phyloP scores from a whole-genome alignment of 2,888 invertebrate species.

The Philonicus albiceps region DNA sequence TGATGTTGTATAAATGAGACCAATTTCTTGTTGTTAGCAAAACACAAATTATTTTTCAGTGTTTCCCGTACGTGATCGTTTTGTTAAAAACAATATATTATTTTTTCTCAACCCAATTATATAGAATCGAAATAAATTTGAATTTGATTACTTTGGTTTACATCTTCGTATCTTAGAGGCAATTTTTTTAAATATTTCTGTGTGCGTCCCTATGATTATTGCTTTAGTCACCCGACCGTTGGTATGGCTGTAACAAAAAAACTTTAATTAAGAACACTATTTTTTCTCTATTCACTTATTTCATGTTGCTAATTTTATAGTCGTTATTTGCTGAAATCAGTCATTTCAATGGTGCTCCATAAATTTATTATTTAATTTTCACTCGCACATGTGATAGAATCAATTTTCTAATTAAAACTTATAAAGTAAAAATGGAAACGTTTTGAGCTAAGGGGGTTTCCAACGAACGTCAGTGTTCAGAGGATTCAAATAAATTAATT shows the following conservation, averaged over 20 bases:
- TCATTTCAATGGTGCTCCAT: background rate
- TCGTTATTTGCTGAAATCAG: background rate
- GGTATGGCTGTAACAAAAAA: conserved; percentile 61
- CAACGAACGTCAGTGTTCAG: no score
- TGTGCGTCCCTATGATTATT: conserved; percentile 47
- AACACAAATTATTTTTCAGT: background rate
- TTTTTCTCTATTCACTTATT: background rate
- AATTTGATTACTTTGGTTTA: conserved; percentile 27
- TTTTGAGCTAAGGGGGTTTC: no score
- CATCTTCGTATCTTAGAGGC: conserved; percentile 12
- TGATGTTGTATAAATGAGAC: background rate
- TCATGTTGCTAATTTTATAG: background rate
- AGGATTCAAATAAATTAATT: no score
- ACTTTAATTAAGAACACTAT: conserved; percentile 21
- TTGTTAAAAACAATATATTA: background rate
- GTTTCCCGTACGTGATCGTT: background rate
- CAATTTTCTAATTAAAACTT: background rate
- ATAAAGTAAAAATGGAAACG: no score
- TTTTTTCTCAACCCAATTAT: conserved; percentile 9
- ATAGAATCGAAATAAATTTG: conserved; percentile 25
- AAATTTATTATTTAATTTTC: background rate
- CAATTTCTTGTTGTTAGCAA: background rate
- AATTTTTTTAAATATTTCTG: conserved; percentile 42
- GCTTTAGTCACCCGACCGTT: conserved; percentile 64
- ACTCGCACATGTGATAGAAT: background rate